phyloP scores from a whole-genome alignment of 2,113 vertebrate genomes.

The Malurus elegans region DNA sequence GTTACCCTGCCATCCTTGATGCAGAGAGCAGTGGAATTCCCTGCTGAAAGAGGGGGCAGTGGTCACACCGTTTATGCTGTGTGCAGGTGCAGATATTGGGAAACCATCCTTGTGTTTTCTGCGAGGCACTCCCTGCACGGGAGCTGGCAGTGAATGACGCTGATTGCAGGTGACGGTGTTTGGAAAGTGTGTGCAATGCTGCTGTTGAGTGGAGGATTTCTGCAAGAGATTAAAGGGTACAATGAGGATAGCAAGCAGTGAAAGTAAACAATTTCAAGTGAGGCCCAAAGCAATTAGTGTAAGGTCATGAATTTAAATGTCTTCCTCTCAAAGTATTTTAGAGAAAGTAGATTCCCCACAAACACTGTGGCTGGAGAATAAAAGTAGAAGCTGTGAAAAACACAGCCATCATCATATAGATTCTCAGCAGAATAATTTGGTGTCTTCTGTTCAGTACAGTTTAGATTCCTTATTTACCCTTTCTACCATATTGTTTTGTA shows the following conservation, averaged over 20 bases:
- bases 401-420: background rate
- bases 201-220: background rate
- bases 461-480: background rate
- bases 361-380: background rate
- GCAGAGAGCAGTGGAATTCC: background rate
- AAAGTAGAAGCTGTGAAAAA: background rate
- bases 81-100: background rate
- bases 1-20: background rate
- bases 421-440: background rate
- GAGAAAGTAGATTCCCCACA: background rate
- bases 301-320: background rate
- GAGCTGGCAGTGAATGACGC: background rate
- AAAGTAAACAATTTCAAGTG: conserved; percentile 18
- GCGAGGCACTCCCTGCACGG: background rate
- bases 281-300: background rate
- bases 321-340: background rate
- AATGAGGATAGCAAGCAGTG: background rate
- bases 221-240: background rate
- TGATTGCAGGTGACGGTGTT: rapidly evolving
- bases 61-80: rapidly evolving
- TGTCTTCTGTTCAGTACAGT: background rate
- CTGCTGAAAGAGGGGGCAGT: background rate
- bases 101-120: background rate
- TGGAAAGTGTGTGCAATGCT: background rate
- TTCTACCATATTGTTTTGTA: background rate